Percentiles rank a stretch among this genome's conserved stretches.
These are phyloP conservation scores for Otus scops DNA, from an alignment of 2,797 vertebrate genomes.

Conservation along the genomic window DNA sequence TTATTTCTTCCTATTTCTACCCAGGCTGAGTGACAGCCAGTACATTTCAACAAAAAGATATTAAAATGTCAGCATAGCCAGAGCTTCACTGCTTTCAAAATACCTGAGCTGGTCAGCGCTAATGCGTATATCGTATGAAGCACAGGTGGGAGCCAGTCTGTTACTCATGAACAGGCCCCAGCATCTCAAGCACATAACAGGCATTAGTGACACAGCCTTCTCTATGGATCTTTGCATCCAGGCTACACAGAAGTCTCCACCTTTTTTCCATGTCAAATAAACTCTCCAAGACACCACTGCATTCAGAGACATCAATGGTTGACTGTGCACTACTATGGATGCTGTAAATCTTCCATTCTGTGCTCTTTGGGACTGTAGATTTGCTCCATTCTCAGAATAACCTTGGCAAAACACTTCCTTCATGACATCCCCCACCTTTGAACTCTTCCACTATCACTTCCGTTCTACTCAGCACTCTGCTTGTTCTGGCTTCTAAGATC, in stretches of 20 bases:
- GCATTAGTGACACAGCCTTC: background rate
- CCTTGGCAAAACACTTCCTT: background rate
- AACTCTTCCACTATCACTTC: background rate
- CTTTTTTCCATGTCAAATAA: background rate
- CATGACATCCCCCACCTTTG: fast-evolving
- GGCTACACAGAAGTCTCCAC: background rate
- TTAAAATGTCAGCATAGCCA: background rate
- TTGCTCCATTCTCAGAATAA: background rate
- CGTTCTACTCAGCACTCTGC: background rate
- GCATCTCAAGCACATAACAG: background rate
- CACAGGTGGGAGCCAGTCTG: background rate
- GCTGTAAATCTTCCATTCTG: background rate
- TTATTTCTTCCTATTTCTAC: background rate
- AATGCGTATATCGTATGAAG: background rate
- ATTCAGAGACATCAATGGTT: background rate
- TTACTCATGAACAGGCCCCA: background rate
- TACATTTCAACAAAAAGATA: background rate
- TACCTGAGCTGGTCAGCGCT: background rate
- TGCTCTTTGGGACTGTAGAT: background rate
- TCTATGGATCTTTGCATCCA: background rate
- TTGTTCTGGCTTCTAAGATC: background rate
- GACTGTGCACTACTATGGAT: background rate
- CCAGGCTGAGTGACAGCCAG: background rate
- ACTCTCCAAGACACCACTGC: background rate
- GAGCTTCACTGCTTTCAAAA: background rate